phyloP scores from a whole-genome alignment of 2,888 invertebrate genomes.

The Caenorhabditis parvicauda region DNA sequence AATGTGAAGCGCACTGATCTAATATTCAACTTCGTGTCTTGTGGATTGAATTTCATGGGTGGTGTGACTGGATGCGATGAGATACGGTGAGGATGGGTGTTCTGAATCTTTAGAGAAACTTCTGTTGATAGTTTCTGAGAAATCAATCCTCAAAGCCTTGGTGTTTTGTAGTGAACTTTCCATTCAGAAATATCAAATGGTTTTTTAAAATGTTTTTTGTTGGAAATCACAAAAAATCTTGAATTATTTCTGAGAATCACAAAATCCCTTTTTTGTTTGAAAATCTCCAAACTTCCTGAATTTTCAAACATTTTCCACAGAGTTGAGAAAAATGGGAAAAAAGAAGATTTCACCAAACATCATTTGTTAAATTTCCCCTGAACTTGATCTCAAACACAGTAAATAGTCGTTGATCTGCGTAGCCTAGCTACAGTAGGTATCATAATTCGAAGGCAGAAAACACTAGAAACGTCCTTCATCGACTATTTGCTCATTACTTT shows the following conservation, averaged over 20 bases:
- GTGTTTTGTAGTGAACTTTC: not conserved
- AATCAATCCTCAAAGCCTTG: not conserved
- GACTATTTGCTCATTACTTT: slow-evolving; percentile 44
- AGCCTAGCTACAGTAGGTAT: too few relatives aligned
- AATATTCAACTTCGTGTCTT: too few relatives aligned
- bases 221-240: too few relatives aligned
- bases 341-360: slow-evolving; percentile 2
- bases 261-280: too few relatives aligned
- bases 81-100: not conserved
- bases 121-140: not conserved
- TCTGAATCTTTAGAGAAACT: not conserved
- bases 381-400: not conserved
- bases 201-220: too few relatives aligned
- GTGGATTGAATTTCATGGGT: not conserved
- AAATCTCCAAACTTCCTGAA: too few relatives aligned
- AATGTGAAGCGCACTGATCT: not conserved
- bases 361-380: not conserved
- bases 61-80: not conserved
- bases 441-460: not conserved
- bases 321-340: slow-evolving; percentile 4
- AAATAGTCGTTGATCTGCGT: too few relatives aligned
- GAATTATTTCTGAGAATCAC: too few relatives aligned
- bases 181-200: not conserved
- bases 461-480: too few relatives aligned
- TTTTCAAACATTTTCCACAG: too few relatives aligned